Percentiles rank a stretch among this genome's conserved stretches.
Evolutionary conservation across 2,797 vertebrate species (phyloP).

Genomic region (Peromyscus eremicus): DNA sequence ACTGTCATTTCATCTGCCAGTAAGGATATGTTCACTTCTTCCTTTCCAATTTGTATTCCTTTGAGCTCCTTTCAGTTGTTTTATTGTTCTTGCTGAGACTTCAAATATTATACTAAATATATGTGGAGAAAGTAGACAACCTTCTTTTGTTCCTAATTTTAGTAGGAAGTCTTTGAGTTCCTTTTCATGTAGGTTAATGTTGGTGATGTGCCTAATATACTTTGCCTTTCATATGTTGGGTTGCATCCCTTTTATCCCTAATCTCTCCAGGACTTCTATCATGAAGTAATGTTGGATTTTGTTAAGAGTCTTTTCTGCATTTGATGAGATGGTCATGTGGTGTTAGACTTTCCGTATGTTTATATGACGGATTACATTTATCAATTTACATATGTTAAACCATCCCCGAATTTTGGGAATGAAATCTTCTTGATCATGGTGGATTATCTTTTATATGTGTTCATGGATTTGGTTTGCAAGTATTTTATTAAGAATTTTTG

Average conservation of each 20-base stretch:
- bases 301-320: neutral
- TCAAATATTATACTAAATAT: neutral
- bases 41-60: neutral
- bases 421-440: neutral
- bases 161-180: neutral
- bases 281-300: neutral
- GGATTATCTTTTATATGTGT: neutral
- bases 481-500: neutral
- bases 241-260: too few species aligned
- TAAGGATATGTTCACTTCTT: neutral
- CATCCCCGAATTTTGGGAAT: neutral
- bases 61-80: neutral
- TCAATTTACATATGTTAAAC: neutral
- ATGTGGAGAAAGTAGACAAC: neutral
- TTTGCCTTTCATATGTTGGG: too few species aligned
- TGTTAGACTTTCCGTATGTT: neutral
- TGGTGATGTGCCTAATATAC: neutral
- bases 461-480: neutral
- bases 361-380: neutral
- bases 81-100: neutral
- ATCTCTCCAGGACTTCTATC: too few species aligned
- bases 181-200: neutral
- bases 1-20: neutral
- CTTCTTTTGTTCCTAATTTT: neutral
- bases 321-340: neutral